Percentiles rank a stretch among this genome's conserved stretches.
Conservation (phyloP, 2,797 vertebrate species). For the Ctenochaetus hawaiiensis region DNA sequence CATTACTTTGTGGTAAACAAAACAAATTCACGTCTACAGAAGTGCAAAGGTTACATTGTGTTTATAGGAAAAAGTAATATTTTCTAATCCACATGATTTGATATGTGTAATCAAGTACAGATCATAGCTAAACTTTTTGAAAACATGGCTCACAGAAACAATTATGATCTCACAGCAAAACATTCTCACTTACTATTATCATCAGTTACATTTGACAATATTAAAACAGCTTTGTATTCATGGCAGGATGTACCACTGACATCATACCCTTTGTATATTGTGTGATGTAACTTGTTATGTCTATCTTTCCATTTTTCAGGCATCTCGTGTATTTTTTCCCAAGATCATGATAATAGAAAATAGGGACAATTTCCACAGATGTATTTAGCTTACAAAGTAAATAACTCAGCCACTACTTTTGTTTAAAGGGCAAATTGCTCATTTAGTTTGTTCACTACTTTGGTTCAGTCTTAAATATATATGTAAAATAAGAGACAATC, state of each 20-base stretch:
- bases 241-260: too few relatives aligned
- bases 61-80: neutral
- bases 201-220: neutral
- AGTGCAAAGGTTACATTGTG: too few relatives aligned
- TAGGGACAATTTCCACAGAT: neutral
- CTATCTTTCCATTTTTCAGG: neutral
- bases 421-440: neutral
- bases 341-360: neutral
- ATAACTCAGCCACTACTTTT: neutral
- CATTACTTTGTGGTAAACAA: conserved; percentile 20
- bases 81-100: neutral
- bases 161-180: neutral
- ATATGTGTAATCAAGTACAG: neutral
- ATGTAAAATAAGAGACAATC: too few relatives aligned
- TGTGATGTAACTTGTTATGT: too few relatives aligned
- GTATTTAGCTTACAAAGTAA: neutral
- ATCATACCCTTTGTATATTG: too few relatives aligned
- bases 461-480: neutral
- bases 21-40: conserved; percentile 10
- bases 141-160: neutral
- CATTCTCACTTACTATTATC: neutral
- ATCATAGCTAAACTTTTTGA: neutral
- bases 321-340: neutral
- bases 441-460: too few relatives aligned
- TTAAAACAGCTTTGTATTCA: neutral